phyloP scores from a whole-genome alignment of 2,113 vertebrate genomes.

The Apeltes quadracus region DNA sequence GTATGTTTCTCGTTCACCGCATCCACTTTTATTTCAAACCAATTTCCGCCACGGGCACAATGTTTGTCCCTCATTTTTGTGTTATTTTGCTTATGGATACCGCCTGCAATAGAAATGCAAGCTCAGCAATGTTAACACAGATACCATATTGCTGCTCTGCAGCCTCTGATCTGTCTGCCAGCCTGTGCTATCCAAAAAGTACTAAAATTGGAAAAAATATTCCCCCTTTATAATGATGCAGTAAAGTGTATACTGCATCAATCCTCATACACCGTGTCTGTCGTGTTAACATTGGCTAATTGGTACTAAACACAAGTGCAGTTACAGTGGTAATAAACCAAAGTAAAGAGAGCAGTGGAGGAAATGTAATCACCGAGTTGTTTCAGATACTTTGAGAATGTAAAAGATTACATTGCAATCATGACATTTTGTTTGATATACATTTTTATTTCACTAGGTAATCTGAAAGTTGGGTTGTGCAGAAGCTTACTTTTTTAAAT shows the following conservation, averaged over 20 bases:
- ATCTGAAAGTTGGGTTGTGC: not conserved
- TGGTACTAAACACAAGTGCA: not conserved
- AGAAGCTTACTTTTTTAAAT: not conserved
- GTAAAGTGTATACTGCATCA: not conserved
- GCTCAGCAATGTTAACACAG: not conserved
- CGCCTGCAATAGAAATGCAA: not conserved
- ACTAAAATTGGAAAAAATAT: no score
- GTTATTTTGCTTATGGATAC: not conserved
- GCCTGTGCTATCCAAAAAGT: no score
- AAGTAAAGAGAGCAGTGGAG: no score
- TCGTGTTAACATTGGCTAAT: not conserved
- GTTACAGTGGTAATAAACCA: not conserved
- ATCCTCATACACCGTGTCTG: not conserved
- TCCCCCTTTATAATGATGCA: not conserved
- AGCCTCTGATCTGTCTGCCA: no score
- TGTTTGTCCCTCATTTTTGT: not conserved
- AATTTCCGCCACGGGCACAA: not conserved
- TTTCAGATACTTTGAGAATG: not conserved
- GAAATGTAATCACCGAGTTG: no score
- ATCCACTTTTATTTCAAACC: not conserved
- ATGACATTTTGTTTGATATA: not conserved
- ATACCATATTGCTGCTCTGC: no score
- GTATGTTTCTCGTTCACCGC: constrained; percentile 4
- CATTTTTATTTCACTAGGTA: not conserved
- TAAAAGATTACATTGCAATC: no score